Conservation (phyloP, 92 coral and sea anemone species). For the Anthopleura xanthogrammica region DNA sequence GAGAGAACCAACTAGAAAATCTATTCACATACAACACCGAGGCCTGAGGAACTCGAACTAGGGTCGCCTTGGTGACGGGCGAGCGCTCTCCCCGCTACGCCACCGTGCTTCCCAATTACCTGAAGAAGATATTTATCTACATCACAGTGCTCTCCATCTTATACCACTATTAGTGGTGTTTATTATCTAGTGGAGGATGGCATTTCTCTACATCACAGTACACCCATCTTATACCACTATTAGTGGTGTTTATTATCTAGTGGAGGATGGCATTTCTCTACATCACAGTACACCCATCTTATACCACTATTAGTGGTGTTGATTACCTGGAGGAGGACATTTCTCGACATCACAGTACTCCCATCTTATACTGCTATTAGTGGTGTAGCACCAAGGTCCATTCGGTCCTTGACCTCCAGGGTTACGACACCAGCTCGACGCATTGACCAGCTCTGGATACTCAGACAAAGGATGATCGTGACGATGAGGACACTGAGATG, state of each 20-base stretch:
- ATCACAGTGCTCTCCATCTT: too few relatives aligned
- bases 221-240: too few relatives aligned
- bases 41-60: too few relatives aligned
- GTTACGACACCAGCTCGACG: constrained; percentile 68
- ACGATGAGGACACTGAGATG: constrained; percentile 86
- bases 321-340: constrained; percentile 30
- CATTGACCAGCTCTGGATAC: constrained; percentile 56
- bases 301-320: neutral
- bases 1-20: too few relatives aligned
- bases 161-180: too few relatives aligned
- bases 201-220: too few relatives aligned
- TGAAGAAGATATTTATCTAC: too few relatives aligned
- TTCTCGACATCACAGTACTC: constrained; percentile 59
- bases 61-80: too few relatives aligned
- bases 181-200: too few relatives aligned
- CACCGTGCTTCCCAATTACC: too few relatives aligned
- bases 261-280: neutral
- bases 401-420: constrained; percentile 59
- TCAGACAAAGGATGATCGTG: constrained; percentile 46
- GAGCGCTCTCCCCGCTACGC: too few relatives aligned
- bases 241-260: neutral
- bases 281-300: neutral
- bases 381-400: constrained; percentile 76
- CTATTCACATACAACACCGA: too few relatives aligned
- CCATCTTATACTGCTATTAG: constrained; percentile 53